Conservation (phyloP, 2,113 vertebrate genomes). For the Lota lota region DNA sequence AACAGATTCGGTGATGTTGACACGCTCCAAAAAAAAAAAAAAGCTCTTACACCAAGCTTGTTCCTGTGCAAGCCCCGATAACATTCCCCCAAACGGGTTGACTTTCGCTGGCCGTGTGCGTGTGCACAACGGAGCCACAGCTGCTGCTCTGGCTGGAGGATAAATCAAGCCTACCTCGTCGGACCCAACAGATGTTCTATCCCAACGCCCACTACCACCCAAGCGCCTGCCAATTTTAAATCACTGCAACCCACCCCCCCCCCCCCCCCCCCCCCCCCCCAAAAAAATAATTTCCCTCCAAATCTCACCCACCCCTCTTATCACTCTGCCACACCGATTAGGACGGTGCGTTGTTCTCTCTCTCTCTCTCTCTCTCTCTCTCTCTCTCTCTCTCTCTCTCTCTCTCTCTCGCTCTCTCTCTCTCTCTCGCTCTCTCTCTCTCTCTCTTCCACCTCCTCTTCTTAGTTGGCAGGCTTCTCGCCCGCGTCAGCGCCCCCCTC, state of each 20-base stretch:
- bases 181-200: constrained; percentile 46
- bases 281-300: too few species aligned
- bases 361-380: background rate
- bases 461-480: constrained; percentile 65
- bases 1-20: constrained; percentile 31
- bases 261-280: constrained; percentile 7
- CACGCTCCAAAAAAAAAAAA: constrained; percentile 2
- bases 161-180: constrained; percentile 48
- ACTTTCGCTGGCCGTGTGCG: constrained; percentile 30
- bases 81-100: constrained; percentile 35
- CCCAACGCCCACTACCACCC: constrained; percentile 16
- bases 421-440: background rate
- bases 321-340: too few species aligned
- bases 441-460: background rate
- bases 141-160: constrained; percentile 39
- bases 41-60: background rate
- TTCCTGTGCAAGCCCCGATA: constrained; percentile 36
- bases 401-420: background rate
- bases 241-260: constrained; percentile 2
- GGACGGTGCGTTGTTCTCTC: too few species aligned
- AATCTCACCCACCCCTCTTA: too few species aligned
- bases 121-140: constrained; percentile 16
- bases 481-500: constrained; percentile 1
- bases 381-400: too few species aligned
- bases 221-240: too few species aligned